Evolutionary conservation across 2,113 vertebrate species (phyloP).

Genomic region (Erythrocercus mccallii): DNA sequence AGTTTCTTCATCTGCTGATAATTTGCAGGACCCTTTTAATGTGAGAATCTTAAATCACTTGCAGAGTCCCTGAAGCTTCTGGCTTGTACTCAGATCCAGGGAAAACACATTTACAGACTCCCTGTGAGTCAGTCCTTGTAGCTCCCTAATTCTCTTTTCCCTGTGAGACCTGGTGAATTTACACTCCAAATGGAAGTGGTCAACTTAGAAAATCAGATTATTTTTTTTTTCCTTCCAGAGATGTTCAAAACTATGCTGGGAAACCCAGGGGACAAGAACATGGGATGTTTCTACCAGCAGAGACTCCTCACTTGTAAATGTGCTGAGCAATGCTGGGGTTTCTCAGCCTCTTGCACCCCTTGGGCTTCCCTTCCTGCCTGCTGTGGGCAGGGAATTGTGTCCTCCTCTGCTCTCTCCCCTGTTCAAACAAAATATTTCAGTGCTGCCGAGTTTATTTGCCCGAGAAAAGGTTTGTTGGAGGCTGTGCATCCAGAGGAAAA

Average conservation of each 20-base stretch:
- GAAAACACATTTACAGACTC: not conserved
- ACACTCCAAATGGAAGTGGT: not conserved
- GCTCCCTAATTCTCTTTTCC: not conserved
- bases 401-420: not conserved
- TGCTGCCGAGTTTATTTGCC: not conserved
- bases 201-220: not conserved
- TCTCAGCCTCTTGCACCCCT: fast-evolving
- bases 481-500: not conserved
- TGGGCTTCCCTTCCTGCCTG: fast-evolving
- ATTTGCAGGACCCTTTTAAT: not conserved
- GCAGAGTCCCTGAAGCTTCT: not conserved
- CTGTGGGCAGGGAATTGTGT: not conserved
- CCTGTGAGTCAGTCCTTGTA: fast-evolving
- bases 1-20: not conserved
- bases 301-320: fast-evolving
- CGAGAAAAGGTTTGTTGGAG: not conserved
- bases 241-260: not conserved
- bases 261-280: not conserved
- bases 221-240: not conserved
- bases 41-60: not conserved
- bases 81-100: not conserved
- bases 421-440: not conserved
- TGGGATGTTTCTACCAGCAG: not conserved
- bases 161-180: not conserved
- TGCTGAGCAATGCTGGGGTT: not conserved